Evolutionary conservation across 1,140 invertebrate genomes (phyloP), one percentile per base, ranked within the genome.

Genomic region (Elysia chlorotica): DNA sequence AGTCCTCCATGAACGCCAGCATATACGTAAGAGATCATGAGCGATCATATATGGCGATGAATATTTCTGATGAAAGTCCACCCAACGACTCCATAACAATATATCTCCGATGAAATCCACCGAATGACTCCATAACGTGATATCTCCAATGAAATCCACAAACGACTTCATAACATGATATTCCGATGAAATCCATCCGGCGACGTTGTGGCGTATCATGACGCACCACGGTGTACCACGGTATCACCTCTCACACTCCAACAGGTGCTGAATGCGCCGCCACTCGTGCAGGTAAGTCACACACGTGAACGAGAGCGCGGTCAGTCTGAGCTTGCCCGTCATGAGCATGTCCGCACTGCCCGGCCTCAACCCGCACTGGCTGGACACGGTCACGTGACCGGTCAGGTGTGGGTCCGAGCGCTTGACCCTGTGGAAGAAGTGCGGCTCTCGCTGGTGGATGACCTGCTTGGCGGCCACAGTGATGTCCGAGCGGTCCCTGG

Each of bases 281-380:
- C 93, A 95, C 56, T 93, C 90, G 38, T 91, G 89, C 3, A 92
- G 82, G 71, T 92, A 88, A 0, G 93, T 93, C 0, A 93, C 92
- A 79, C 94, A 95, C 0, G 90, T 89, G 23, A 95, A 83, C 1
- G 90, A 88, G n/a, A 92, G 87, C 38, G 92, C 89, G 2, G 92
- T 93, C 14, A 95, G 88, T 74, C 92, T 89, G 71, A 92, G 88
- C 68, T 92, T 89, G 19, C 93, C 93, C 89, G 94, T 93, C 83
- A 95, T 91, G 37, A 95, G 89, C 88, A 94, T 94, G 85, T 93
- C 92, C 0, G 93, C 93, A 6, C 89, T 87, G 6, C 93, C 93
- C 33, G 91, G 90, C 36, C 89, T 86, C 23, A 92, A 92, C 6
- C 92, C 92, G 82, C 93, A 95, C 65, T 90, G 89, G 17, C 90